Conservation (phyloP, 2,113 vertebrate genomes). For the Lophochroa leadbeateri region DNA sequence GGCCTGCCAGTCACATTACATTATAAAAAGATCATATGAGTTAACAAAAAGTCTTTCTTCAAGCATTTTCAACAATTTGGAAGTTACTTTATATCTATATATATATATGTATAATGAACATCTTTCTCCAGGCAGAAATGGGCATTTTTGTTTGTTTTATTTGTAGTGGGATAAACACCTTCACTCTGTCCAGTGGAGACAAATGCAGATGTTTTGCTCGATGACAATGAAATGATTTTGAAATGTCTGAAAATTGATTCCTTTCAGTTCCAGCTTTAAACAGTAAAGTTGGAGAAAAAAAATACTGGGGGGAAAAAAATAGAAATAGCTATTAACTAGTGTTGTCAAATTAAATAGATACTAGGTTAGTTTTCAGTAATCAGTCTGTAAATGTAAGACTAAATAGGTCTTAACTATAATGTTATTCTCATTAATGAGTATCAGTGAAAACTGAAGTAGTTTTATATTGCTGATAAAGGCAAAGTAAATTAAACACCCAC, state of each 20-base stretch:
- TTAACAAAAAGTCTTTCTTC: neutral
- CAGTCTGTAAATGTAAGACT: conserved; percentile 12
- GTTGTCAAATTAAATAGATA: neutral
- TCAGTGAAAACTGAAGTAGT: conserved; percentile 3
- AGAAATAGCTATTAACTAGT: neutral
- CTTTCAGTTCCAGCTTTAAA: neutral
- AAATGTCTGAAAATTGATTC: neutral
- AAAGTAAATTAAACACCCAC: neutral
- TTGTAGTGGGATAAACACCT: neutral
- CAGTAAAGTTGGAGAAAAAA: neutral
- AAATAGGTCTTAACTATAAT: neutral
- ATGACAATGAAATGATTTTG: neutral
- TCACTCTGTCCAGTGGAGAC: neutral
- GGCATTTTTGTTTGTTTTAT: neutral
- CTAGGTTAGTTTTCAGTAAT: neutral
- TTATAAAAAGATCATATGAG: fast-evolving
- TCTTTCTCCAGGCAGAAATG: neutral
- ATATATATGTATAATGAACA: neutral
- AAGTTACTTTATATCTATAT: neutral
- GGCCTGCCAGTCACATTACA: neutral
- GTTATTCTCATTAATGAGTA: neutral
- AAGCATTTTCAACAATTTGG: neutral
- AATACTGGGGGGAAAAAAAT: neutral
- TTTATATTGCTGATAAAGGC: neutral
- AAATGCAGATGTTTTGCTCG: neutral